Conservation (phyloP, 2,113 vertebrate species). For the Lamprologus callipterus region DNA sequence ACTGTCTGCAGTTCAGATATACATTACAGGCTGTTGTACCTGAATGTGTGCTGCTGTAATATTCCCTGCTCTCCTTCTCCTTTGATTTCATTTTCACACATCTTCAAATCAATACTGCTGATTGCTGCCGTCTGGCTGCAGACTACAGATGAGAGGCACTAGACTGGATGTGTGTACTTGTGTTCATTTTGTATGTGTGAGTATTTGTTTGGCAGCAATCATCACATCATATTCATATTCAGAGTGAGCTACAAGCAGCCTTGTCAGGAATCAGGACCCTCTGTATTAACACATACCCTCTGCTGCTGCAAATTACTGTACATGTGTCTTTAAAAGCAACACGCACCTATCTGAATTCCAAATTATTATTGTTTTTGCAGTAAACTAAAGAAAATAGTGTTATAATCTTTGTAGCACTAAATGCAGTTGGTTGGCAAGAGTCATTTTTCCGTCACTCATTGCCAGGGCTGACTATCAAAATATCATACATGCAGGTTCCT, state of each 20-base stretch:
- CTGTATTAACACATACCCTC: neutral
- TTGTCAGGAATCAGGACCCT: neutral
- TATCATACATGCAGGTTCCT: neutral
- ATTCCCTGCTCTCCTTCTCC: neutral
- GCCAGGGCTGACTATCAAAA: accelerated
- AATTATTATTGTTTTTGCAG: neutral
- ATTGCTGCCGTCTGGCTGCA: conserved; percentile 37
- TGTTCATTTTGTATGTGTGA: neutral
- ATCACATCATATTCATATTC: neutral
- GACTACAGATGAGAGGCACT: conserved; percentile 32
- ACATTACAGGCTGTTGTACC: neutral
- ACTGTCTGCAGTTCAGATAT: neutral
- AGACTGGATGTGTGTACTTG: neutral
- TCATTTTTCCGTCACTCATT: neutral
- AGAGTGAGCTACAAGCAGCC: neutral
- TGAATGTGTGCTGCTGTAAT: neutral
- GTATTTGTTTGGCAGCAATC: neutral
- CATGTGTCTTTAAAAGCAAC: neutral
- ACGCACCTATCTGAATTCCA: neutral
- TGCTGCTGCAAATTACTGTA: neutral
- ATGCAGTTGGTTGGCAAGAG: neutral
- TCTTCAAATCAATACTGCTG: conserved; percentile 49
- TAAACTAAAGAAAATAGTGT: neutral
- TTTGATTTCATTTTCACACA: conserved; percentile 43
- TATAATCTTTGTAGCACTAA: neutral